Evolutionary conservation across 2,113 vertebrate genomes (phyloP).

Genomic region (Numenius arquata): DNA sequence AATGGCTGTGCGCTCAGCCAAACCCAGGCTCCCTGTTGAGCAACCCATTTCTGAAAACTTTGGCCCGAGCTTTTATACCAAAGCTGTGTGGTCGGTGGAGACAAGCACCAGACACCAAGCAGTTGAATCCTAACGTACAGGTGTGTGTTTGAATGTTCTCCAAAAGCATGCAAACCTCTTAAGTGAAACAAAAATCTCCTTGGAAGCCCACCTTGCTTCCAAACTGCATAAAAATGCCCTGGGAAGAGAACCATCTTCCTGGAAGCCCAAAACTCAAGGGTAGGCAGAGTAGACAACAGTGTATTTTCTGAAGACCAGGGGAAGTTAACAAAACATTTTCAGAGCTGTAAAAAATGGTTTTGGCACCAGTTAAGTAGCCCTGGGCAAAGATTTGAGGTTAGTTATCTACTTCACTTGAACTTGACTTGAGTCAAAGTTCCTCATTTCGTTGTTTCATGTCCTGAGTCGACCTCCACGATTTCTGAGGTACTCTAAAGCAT

Average conservation of each 20-base stretch:
- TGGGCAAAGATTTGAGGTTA: slow-evolving; percentile 20
- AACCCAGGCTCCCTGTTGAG: neutral
- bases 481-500: neutral
- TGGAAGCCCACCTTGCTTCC: neutral
- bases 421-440: neutral
- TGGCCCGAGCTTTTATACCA: neutral
- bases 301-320: neutral
- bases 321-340: neutral
- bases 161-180: neutral
- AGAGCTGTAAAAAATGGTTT: neutral
- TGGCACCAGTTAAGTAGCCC: neutral
- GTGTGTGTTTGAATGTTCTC: neutral
- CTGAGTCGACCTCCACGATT: neutral
- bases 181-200: neutral
- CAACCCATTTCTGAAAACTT: neutral
- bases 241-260: neutral
- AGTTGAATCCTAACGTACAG: neutral
- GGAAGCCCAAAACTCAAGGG: neutral
- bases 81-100: neutral
- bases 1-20: neutral
- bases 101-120: neutral
- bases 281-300: neutral
- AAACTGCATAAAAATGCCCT: neutral
- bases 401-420: neutral
- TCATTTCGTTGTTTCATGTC: slow-evolving; percentile 19